These are phyloP conservation scores for Drosophila arizonae DNA, from an alignment of 1,140 invertebrate species.

Conservation along the genomic window DNA sequence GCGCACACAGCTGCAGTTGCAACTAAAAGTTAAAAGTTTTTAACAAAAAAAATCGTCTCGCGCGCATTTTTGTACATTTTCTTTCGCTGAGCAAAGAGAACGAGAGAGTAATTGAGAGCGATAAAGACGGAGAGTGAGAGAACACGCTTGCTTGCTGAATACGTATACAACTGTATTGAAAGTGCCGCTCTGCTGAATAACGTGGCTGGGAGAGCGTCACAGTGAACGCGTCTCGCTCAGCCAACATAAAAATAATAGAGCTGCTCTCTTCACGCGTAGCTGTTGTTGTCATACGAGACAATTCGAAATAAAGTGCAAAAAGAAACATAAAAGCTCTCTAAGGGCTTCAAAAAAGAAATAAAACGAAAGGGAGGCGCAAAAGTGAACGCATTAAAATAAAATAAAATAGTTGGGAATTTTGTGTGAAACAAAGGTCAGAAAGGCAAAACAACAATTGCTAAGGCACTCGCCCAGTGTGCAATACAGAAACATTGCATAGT, in stretches of 20 bases:
- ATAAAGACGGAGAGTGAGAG: constrained; percentile 23
- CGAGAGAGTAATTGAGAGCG: constrained; percentile 19
- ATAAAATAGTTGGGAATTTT: constrained; percentile 32
- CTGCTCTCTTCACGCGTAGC: constrained; percentile 38
- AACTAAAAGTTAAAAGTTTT: constrained; percentile 20
- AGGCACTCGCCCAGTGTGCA: constrained; percentile 24
- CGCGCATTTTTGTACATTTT: constrained; percentile 74
- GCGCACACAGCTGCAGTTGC: constrained; percentile 6
- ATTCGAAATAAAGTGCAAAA: constrained; percentile 38
- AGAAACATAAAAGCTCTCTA: constrained; percentile 43
- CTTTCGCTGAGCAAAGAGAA: constrained; percentile 60
- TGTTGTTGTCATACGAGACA: constrained; percentile 55
- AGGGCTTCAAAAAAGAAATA: constrained; percentile 11
- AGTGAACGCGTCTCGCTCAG: constrained; percentile 17
- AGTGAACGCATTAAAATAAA: constrained; percentile 49
- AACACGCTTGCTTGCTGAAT: constrained; percentile 10
- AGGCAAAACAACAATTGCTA: constrained; percentile 27
- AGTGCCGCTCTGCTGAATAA: constrained; percentile 39
- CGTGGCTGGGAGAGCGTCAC: constrained; percentile 27
- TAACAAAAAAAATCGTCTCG: constrained; percentile 57
- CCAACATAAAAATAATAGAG: constrained; percentile 49
- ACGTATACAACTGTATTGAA: constrained; percentile 14
- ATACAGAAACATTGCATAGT: background rate
- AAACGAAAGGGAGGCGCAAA: constrained; percentile 1
- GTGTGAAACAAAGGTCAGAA: constrained; percentile 11